phyloP scores from a whole-genome alignment of 1,140 invertebrate species.

The fruit fly (Drosophila melanogaster) region Release_6_plus_ISO1_MT NC_004354.4:11176501-11177000 shows the following conservation, averaged over 20 bases:
- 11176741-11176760: constrained; percentile 45
- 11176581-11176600: too few species aligned
- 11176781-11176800: constrained; percentile 38
- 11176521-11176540: too few species aligned
- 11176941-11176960: background rate
- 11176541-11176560: too few species aligned
- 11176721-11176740: background rate
- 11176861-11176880: background rate
- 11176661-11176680: too few species aligned
- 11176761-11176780: constrained; percentile 59
- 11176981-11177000: too few species aligned
- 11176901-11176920: background rate
- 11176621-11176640: too few species aligned
- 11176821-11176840: constrained; percentile 51
- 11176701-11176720: background rate
- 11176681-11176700: too few species aligned
- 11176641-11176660: too few species aligned
- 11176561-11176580: background rate
- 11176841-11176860: constrained; percentile 28
- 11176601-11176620: background rate
- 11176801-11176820: constrained; percentile 62
- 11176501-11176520: too few species aligned
- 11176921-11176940: background rate
- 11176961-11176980: background rate
- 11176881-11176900: background rate